A percentile compares a stretch with the other conserved stretches of the same genome.
These are phyloP conservation scores for Erythrocebus patas DNA, from an alignment of 2,113 vertebrate genomes.

Conservation along the genomic window DNA sequence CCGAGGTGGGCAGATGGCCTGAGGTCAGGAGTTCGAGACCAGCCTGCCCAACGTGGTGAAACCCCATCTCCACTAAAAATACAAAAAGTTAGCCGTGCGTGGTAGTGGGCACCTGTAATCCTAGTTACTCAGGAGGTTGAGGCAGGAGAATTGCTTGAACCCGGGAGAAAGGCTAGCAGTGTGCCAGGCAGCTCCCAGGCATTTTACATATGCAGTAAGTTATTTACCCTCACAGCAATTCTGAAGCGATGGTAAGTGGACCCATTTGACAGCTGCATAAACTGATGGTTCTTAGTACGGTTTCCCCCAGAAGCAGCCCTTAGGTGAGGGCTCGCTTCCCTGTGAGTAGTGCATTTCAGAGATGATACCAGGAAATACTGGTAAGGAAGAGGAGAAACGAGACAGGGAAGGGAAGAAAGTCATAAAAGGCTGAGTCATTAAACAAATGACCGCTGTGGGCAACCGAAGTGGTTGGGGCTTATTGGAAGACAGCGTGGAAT, in stretches of 20 bases:
- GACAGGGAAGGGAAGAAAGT: not conserved
- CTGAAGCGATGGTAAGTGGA: not conserved
- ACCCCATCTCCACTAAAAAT: too few relatives aligned
- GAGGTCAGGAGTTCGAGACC: too few relatives aligned
- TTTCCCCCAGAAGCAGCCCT: not conserved
- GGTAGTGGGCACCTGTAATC: too few relatives aligned
- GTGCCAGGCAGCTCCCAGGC: not conserved
- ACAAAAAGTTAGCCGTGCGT: too few relatives aligned
- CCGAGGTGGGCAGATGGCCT: too few relatives aligned
- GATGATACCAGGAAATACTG: not conserved
- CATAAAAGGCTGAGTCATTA: not conserved
- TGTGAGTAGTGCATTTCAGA: not conserved
- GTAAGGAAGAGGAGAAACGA: not conserved
- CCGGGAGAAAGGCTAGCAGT: too few relatives aligned
- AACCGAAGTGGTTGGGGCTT: rapidly evolving
- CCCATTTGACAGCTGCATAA: not conserved
- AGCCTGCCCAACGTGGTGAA: too few relatives aligned
- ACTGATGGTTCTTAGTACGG: not conserved
- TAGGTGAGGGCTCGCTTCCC: not conserved
- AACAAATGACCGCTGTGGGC: rapidly evolving
- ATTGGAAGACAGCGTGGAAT: not conserved
- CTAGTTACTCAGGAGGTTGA: too few relatives aligned
- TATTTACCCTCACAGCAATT: not conserved
- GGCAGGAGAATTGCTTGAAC: too few relatives aligned
- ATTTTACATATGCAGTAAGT: rapidly evolving